phyloP scores from a whole-genome alignment of 2,888 invertebrate species.

The Oxytorus armatus region DNA sequence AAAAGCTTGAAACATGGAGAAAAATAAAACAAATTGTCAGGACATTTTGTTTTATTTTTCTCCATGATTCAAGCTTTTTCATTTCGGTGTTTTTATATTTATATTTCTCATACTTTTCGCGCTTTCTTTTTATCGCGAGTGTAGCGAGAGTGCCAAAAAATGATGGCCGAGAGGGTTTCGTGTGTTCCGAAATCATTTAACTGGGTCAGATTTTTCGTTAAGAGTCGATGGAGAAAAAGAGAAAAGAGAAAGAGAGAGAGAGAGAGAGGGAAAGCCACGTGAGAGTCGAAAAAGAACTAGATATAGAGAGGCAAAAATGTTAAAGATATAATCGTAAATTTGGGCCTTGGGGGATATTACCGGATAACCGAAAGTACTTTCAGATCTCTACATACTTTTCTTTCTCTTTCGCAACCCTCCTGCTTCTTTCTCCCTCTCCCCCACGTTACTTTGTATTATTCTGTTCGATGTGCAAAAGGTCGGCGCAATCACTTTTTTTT shows the following conservation, averaged over 20 bases:
- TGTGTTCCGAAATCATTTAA: constrained; percentile 64
- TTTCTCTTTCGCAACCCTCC: constrained; percentile 3
- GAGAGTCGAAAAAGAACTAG: constrained; percentile 43
- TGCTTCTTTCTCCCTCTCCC: not conserved
- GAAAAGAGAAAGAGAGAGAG: constrained; percentile 14
- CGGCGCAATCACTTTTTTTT: constrained; percentile 35
- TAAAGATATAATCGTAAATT: constrained; percentile 66
- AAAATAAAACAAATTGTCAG: constrained; percentile 42
- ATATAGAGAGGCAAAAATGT: constrained; percentile 54
- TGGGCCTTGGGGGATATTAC: constrained; percentile 56
- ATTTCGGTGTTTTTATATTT: constrained; percentile 7
- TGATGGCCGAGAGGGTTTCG: constrained; percentile 46
- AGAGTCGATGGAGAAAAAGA: constrained; percentile 41
- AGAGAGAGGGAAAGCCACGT: constrained; percentile 34
- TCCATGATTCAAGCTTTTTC: not conserved
- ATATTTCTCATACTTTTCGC: constrained; percentile 21
- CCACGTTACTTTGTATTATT: constrained; percentile 50
- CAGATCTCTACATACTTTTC: constrained; percentile 15
- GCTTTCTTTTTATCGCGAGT: constrained; percentile 50
- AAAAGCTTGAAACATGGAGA: constrained; percentile 1
- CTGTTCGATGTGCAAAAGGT: constrained; percentile 33
- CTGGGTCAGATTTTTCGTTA: constrained; percentile 68
- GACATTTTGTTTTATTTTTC: constrained; percentile 38
- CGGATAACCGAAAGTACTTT: constrained; percentile 60
- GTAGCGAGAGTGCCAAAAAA: constrained; percentile 67